Evolutionary conservation across 37 sponge, comb jelly and placozoan genomes (phyloP), one percentile per base, ranked within the genome.

Genomic region (Cliona cf. orientalis): DNA sequence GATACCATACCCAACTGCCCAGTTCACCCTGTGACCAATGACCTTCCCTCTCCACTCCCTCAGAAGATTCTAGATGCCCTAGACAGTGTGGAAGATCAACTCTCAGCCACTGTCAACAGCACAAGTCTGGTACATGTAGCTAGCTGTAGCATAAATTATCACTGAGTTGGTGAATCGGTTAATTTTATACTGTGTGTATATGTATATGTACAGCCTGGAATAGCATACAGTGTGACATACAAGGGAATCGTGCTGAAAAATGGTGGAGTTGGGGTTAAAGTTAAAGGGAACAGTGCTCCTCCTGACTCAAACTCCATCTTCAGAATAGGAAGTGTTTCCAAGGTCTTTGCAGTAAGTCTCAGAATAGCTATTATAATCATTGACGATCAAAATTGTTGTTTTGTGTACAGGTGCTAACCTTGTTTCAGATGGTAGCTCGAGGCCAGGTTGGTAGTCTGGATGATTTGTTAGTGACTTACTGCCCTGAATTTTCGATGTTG

Each of bases 261-360:
- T 46, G 69, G 38, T 31, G 78, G 85, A 40, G 36, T 58, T 1
- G 85, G 85, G 7, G 60, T 69, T 7, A 68, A 42, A 44, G 34
- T 3, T 71, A 76, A 85, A 56, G 31, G 31, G 11, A 3, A 33
- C 12, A 6, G 11, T 19, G 3, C 31, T n/a, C 55, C 62, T 3
- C 74, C 81, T 0, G 63, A 70, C 0, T 35, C 26, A 1, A 41
- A 73, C 34, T 80, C 88, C 5, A 77, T 89, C 34, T 89, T 89
- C 42, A 79, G 90, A 38, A 79, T 84, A 74, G 90, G 80, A 23
- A 89, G 85, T 83, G 80, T 89, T 46, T 89, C 89, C 12, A 89
- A 89, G 78, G 79, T 89, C 11, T 89, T 89, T 89, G 76, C 74
- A 11, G 89, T 88, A 55, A 69, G 89, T 82, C n/a, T n/a, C n/a